Percentiles rank a stretch among this genome's conserved stretches.
These are phyloP conservation scores for Elymnias hypermnestra DNA, from an alignment of 1,140 invertebrate genomes.

Conservation along the genomic window DNA sequence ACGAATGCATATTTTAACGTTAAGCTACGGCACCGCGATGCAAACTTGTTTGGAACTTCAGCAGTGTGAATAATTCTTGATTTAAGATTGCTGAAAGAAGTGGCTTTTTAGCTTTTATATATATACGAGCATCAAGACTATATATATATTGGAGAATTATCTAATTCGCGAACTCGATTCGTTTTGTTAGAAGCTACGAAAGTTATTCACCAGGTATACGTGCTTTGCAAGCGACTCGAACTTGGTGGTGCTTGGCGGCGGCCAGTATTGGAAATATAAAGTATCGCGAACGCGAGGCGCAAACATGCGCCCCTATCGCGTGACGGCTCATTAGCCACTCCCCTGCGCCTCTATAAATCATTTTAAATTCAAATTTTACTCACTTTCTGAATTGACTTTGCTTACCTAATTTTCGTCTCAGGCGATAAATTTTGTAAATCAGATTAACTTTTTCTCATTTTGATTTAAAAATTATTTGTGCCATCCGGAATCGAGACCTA, in stretches of 20 bases:
- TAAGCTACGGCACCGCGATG: slow-evolving; percentile 55
- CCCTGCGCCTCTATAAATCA: slow-evolving; percentile 72
- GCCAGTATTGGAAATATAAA: slow-evolving; percentile 55
- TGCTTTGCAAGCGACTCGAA: slow-evolving; percentile 27
- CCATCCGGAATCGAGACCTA: slow-evolving; percentile 26
- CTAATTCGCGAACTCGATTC: slow-evolving; percentile 4
- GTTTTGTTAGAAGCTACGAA: slow-evolving; percentile 5
- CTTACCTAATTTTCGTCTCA: slow-evolving; percentile 65
- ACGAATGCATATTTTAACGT: slow-evolving; percentile 71
- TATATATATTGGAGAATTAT: slow-evolving; percentile 14
- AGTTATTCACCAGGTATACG: slow-evolving; percentile 1
- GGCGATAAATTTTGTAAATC: slow-evolving; percentile 69
- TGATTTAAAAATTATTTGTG: slow-evolving; percentile 52
- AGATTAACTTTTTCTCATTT: slow-evolving; percentile 57
- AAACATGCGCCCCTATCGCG: slow-evolving; percentile 67
- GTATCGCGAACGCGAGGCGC: slow-evolving; percentile 42
- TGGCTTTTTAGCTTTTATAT: slow-evolving; percentile 19
- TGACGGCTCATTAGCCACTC: slow-evolving; percentile 73
- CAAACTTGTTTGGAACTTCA: slow-evolving; percentile 65
- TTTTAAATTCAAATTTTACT: slow-evolving; percentile 76
- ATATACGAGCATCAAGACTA: too few relatives aligned
- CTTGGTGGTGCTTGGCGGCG: slow-evolving; percentile 33
- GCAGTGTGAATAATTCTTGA: slow-evolving; percentile 61
- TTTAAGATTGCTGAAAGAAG: slow-evolving; percentile 34
- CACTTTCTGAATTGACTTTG: slow-evolving; percentile 72